Evolutionary conservation across 2,113 vertebrate genomes (phyloP).

Genomic region (Clarias macrocephalus): DNA sequence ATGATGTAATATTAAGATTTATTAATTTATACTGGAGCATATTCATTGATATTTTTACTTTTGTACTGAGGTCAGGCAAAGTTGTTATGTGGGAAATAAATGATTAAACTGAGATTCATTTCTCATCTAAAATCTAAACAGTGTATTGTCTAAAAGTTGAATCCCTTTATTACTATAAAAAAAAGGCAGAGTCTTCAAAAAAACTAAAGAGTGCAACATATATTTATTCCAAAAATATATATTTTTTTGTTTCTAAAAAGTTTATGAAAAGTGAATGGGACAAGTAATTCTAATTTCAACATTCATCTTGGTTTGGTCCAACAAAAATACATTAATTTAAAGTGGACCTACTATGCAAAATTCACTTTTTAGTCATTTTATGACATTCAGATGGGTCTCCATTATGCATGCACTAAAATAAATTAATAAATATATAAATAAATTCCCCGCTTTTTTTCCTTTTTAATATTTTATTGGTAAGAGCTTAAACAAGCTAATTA

Average conservation of each 20-base stretch:
- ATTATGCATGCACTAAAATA: too few relatives aligned
- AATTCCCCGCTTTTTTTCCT: too few relatives aligned
- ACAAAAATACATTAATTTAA: neutral
- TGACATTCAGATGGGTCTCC: too few relatives aligned
- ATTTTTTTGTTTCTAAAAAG: constrained; percentile 6
- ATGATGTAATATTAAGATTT: neutral
- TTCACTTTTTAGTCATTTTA: too few relatives aligned
- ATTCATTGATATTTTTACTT: neutral
- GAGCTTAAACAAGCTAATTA: too few relatives aligned
- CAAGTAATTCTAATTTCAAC: neutral
- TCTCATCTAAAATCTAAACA: neutral
- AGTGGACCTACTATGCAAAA: too few relatives aligned
- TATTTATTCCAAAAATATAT: neutral
- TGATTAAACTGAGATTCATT: neutral
- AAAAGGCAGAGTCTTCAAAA: constrained; percentile 1
- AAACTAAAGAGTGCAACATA: neutral
- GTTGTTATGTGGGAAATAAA: neutral
- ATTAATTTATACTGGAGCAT: neutral
- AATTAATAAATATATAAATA: too few relatives aligned
- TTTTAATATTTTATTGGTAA: too few relatives aligned
- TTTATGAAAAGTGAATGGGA: neutral
- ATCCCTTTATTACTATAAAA: constrained; percentile 17
- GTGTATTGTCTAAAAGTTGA: neutral
- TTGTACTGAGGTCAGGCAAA: neutral
- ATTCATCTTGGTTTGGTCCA: neutral